Percentiles rank a stretch among this genome's conserved stretches.
phyloP scores from a whole-genome alignment of 1,140 invertebrate genomes.

The Cherax quadricarinatus region DNA sequence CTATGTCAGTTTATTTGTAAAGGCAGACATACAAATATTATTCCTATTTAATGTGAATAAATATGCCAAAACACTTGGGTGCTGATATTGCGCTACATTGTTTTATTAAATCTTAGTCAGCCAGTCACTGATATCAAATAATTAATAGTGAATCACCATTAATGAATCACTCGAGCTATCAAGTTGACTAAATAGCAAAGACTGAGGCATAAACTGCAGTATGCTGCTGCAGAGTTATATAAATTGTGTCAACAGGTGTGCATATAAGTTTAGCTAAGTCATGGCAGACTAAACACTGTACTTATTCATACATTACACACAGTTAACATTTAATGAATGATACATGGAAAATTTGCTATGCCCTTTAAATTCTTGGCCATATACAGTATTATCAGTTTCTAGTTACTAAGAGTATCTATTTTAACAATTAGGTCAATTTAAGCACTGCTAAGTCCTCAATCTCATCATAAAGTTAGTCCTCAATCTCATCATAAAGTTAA shows the following conservation, averaged over 20 bases:
- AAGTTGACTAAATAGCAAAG: neutral
- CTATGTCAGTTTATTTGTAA: neutral
- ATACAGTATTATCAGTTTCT: neutral
- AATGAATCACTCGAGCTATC: neutral
- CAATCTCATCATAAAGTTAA: no score
- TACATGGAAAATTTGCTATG: neutral
- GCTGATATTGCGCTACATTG: neutral
- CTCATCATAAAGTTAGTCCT: no score
- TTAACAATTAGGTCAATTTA: neutral
- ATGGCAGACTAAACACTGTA: neutral
- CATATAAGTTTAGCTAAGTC: neutral
- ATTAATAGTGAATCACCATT: neutral
- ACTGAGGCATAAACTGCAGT: neutral
- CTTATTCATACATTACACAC: neutral
- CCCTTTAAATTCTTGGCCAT: neutral
- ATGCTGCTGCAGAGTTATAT: neutral
- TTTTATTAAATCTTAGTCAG: neutral
- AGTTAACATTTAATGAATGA: neutral
- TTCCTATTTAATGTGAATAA: neutral
- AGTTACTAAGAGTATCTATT: neutral
- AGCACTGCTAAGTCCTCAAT: neutral
- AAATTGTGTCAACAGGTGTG: neutral
- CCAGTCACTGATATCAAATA: neutral
- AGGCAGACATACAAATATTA: neutral
- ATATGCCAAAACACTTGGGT: neutral